Evolutionary conservation across 2,797 vertebrate genomes (phyloP), one percentile per base, ranked within the genome.

Genomic region (Brotula barbata): DNA sequence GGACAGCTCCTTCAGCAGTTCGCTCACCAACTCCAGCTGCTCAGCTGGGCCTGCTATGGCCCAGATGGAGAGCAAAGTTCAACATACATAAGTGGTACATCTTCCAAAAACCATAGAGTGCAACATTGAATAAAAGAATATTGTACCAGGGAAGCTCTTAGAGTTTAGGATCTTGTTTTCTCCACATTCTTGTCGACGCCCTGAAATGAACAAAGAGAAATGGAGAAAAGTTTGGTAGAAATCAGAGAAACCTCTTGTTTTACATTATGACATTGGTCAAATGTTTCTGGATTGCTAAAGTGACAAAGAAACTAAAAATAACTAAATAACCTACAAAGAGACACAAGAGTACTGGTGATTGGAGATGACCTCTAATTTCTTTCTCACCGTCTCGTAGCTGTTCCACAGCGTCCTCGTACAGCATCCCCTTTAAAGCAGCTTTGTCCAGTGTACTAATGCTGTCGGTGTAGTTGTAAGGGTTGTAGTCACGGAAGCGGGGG

Each of bases 1-100:
- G 46, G 96, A 97, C 21, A 98, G 90, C 80, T 96, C 94, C 85
- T 98, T 98, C 86, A 98, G 92, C 55, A 98, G 94, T 76, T 93
- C 93, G 16, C 93, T 94, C 5, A 97, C 95, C 87, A 96, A 85
- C 91, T 95, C 94, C 90, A 85, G 91, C 92, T 95, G 85, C 78
- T 91, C 86, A 0, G 67, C 68, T 0, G 87, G 81, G 0, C 53
- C 62, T 0, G 68, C 66, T 79, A 65, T 14, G 13, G 3, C 8
- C 34, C 12, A 19, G 23, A 15, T 1, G 3, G 20, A 55, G n/a
- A 9, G 13, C 1, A 42, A 11, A 11, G 9, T 16, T 25, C 16
- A 44, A 14, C 12, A 7, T 3, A 14, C 34, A 36, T 6, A 36
- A n/a, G n/a, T n/a, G n/a, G n/a, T n/a, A n/a, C n/a, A n/a, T n/a